A percentile compares a stretch with the other conserved stretches of the same genome.
Evolutionary conservation across 2,888 invertebrate species (phyloP).

Genomic region (Cremastobaeus sp.): DNA sequence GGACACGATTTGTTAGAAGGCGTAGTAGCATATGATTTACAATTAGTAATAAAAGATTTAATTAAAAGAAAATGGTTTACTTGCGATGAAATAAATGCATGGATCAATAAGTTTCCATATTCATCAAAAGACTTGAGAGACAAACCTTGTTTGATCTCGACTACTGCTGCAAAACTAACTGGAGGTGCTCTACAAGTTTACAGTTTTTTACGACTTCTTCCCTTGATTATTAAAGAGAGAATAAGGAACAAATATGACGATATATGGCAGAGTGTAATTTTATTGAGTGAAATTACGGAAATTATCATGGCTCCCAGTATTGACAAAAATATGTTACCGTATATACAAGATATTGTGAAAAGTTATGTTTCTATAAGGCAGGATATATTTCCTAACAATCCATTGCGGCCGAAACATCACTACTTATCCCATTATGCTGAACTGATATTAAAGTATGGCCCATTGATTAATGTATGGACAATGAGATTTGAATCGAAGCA

Average conservation of each 20-base stretch:
- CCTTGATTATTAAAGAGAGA: conserved; percentile 42
- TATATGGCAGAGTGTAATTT: conserved; percentile 48
- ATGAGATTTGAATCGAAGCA: conserved; percentile 64
- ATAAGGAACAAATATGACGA: conserved; percentile 45
- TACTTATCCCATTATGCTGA: conserved; percentile 47
- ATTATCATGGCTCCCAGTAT: conserved; percentile 58
- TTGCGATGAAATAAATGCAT: too few species aligned
- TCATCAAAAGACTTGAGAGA: conserved; percentile 36
- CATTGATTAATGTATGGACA: conserved; percentile 55
- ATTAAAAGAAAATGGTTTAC: too few species aligned
- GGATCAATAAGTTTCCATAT: too few species aligned
- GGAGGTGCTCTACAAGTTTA: conserved; percentile 47
- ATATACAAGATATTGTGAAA: conserved; percentile 34
- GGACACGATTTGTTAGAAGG: too few species aligned
- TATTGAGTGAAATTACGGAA: conserved; percentile 59
- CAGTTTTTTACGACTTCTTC: conserved; percentile 49
- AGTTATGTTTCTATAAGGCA: conserved; percentile 47
- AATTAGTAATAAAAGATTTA: too few species aligned
- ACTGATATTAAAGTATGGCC: conserved; percentile 52
- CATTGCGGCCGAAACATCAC: conserved; percentile 56
- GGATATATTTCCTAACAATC: conserved; percentile 32
- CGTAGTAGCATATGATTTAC: too few species aligned
- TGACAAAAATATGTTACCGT: conserved; percentile 48
- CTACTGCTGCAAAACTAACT: conserved; percentile 26
- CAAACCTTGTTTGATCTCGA: conserved; percentile 28